Evolutionary conservation across 1,140 invertebrate genomes (phyloP), one percentile per base, ranked within the genome.

Genomic region (Bombyx mandarina): DNA sequence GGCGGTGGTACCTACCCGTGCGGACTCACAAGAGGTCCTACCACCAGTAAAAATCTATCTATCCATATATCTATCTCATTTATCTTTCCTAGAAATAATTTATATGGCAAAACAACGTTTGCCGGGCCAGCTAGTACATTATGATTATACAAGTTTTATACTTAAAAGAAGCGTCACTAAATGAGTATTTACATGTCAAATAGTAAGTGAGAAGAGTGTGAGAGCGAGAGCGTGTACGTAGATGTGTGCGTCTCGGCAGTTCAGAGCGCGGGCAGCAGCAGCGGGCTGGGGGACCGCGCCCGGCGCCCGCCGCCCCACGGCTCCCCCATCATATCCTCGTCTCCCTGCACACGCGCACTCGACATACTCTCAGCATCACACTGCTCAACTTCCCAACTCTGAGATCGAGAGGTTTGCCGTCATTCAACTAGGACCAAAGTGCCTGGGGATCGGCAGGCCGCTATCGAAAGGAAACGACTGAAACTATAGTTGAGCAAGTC

Each of bases 291-390:
- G 54, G 64, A 67, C 57, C 79, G 78, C 56, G 80, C 80, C 71
- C 75, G 68, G 63, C 75, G 68, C 69, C 74, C 69, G 70, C 74
- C 67, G 73, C 73, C 72, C 79, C 79, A 82, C 65, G 71, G 58
- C 79, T 86, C 81, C 60, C 61, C 72, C 80, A 86, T 86, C 83
- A 86, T 83, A 86, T 86, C 80, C 81, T 84, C 82, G 83, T 86
- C 82, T 86, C 83, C 82, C 83, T 86, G 83, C 77, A 84, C 83
- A 86, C 79, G 80, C 65, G 79, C 74, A 86, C 83, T 86, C 81
- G 83, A 86, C 81, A 86, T 86, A 86, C 83, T 86, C 83, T 86
- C 83, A 78, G 76, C 81, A 66, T 82, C 81, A 86, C 77, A 82
- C 73, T 82, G 79, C 73, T 80, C 79, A 83, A 83, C 79, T 77